Percentiles rank a stretch among this genome's conserved stretches.
These are phyloP conservation scores for Furcula furcula DNA, from an alignment of 2,888 invertebrate species.

Conservation along the genomic window DNA sequence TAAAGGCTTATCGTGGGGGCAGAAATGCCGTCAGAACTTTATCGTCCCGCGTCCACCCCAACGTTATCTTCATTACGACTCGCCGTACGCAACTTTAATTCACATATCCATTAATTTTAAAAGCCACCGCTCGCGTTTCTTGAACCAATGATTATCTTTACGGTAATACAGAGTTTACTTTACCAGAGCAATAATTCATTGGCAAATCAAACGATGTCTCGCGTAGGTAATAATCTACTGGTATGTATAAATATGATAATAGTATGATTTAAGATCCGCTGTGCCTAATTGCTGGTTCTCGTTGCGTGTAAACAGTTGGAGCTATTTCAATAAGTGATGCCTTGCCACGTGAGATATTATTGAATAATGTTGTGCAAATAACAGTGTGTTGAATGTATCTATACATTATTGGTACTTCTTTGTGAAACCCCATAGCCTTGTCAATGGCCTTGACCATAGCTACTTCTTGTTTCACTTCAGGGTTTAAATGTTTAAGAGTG, in stretches of 20 bases:
- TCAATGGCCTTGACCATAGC: too few species aligned
- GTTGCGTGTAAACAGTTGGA: conserved; percentile 23
- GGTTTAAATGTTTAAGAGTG: too few species aligned
- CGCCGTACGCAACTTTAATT: conserved; percentile 65
- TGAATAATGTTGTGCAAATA: conserved; percentile 4
- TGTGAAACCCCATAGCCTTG: too few species aligned
- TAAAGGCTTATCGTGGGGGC: conserved; percentile 66
- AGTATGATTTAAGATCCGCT: conserved; percentile 45
- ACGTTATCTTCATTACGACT: conserved; percentile 76
- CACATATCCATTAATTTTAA: conserved; percentile 75
- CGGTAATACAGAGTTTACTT: conserved; percentile 53
- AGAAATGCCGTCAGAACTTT: conserved; percentile 72
- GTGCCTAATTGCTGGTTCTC: conserved; percentile 45
- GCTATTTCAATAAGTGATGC: conserved; percentile 21
- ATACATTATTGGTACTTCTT: too few species aligned
- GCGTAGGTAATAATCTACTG: conserved; percentile 41
- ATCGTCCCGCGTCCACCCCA: conserved; percentile 61
- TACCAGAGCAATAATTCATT: conserved; percentile 61
- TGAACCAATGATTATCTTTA: conserved; percentile 69
- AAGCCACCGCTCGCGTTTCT: conserved; percentile 62
- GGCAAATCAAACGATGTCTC: conserved; percentile 62
- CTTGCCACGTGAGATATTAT: conserved; percentile 6
- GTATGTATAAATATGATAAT: conserved; percentile 44
- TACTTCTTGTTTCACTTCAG: too few species aligned
- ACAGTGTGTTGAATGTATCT: too few species aligned